Conservation (phyloP, 2,888 invertebrate species). For the Heteromyza rotundicornis region DNA sequence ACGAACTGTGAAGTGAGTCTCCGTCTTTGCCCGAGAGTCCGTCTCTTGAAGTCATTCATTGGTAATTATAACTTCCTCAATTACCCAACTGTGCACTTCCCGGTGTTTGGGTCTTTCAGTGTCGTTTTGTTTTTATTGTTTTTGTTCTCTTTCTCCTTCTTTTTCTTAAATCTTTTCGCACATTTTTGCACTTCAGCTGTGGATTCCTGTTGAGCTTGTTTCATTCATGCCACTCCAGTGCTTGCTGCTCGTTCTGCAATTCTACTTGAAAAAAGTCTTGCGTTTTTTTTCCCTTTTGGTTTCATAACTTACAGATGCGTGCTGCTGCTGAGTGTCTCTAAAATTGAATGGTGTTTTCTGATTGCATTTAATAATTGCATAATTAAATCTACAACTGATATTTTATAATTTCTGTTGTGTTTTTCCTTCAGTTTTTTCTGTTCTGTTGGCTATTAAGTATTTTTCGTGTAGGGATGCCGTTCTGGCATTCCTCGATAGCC, state of each 20-base stretch:
- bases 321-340: constrained; percentile 27
- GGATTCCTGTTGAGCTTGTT: too few species aligned
- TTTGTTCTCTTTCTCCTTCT: constrained; percentile 15
- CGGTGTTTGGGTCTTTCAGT: constrained; percentile 30
- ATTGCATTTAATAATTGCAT: constrained; percentile 55
- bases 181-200: too few species aligned
- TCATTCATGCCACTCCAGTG: too few species aligned
- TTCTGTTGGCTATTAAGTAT: too few species aligned
- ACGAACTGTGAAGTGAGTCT: too few species aligned
- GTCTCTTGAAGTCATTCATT: constrained; percentile 25
- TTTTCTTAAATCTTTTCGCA: too few species aligned
- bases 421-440: constrained; percentile 8
- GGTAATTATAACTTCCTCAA: constrained; percentile 61
- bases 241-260: too few species aligned
- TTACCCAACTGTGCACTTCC: constrained; percentile 52
- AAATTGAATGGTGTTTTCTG: constrained; percentile 29
- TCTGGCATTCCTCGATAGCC: too few species aligned
- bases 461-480: too few species aligned
- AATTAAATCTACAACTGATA: constrained; percentile 45
- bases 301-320: constrained; percentile 46
- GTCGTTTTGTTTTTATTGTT: constrained; percentile 16
- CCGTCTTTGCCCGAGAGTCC: neutral
- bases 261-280: too few species aligned
- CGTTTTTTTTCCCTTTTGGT: too few species aligned
- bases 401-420: neutral